Evolutionary conservation across 2,113 vertebrate genomes (phyloP).

Genomic region (Anas platyrhynchos): DNA sequence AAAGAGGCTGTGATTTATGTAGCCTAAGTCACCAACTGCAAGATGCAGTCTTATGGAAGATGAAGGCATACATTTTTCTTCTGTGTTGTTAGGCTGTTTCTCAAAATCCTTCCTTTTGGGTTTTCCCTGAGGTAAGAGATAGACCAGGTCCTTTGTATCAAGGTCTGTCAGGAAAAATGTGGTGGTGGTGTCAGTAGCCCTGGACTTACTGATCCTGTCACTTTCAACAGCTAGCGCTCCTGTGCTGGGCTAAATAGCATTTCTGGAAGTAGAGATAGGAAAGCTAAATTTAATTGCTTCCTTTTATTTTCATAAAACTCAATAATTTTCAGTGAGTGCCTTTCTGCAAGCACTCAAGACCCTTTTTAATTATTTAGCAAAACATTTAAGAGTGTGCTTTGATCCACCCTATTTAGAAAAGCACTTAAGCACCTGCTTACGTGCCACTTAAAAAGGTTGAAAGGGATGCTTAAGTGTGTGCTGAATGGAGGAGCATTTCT

Average conservation of each 20-base stretch:
- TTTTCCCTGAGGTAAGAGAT: background rate
- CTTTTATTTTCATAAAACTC: conserved; percentile 40
- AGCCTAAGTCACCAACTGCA: background rate
- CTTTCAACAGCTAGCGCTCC: background rate
- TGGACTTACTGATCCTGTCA: background rate
- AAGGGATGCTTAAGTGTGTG: conserved; percentile 1
- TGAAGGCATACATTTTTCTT: background rate
- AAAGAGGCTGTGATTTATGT: background rate
- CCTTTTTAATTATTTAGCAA: conserved; percentile 61
- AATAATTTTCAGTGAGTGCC: conserved; percentile 33
- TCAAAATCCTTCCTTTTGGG: background rate
- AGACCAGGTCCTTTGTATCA: background rate
- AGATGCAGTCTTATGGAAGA: background rate
- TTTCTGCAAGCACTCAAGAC: conserved; percentile 25
- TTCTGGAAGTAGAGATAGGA: conserved; percentile 24
- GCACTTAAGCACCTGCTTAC: conserved; percentile 25
- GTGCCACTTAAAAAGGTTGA: background rate
- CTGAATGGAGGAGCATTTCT: background rate
- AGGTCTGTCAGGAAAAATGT: background rate
- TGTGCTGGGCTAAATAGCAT: background rate
- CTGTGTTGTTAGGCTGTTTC: background rate
- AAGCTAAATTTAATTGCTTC: conserved; percentile 18
- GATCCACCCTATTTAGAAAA: conserved; percentile 27
- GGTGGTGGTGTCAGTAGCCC: background rate
- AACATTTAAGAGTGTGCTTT: conserved; percentile 40